phyloP scores from a whole-genome alignment of 2,113 vertebrate species.

The Podarcis cretensis region DNA sequence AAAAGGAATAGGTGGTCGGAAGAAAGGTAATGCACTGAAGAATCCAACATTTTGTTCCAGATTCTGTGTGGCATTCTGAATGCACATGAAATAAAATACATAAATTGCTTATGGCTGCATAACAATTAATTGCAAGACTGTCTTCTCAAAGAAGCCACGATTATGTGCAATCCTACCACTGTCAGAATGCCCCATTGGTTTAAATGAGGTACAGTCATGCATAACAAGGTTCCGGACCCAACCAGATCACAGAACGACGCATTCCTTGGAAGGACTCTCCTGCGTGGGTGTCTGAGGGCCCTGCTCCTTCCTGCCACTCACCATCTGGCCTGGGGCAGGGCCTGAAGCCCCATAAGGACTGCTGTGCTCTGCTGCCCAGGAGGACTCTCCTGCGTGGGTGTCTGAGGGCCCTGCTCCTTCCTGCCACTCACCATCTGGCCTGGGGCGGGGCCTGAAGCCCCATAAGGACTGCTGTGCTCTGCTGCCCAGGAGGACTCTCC shows the following conservation, averaged over 20 bases:
- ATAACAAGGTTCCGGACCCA: not conserved
- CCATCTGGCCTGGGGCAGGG: too few species aligned
- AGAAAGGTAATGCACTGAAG: not conserved
- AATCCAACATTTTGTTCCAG: not conserved
- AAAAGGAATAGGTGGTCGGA: too few species aligned
- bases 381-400: too few species aligned
- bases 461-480: too few species aligned
- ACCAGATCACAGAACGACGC: not conserved
- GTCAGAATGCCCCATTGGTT: not conserved
- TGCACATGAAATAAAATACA: not conserved
- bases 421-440: too few species aligned
- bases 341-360: too few species aligned
- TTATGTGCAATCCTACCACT: not conserved
- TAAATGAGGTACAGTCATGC: not conserved
- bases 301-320: too few species aligned
- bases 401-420: too few species aligned
- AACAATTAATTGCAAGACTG: not conserved
- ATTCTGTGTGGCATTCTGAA: not conserved
- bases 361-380: too few species aligned
- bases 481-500: too few species aligned
- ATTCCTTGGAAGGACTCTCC: constrained; percentile 18
- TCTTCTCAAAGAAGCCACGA: not conserved
- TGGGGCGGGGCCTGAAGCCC: too few species aligned
- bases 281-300: too few species aligned
- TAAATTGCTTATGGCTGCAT: not conserved